Base-by-base conservation (phyloP, 2,888 invertebrate genomes). In the Dryocosmus kuriphilus region DNA sequence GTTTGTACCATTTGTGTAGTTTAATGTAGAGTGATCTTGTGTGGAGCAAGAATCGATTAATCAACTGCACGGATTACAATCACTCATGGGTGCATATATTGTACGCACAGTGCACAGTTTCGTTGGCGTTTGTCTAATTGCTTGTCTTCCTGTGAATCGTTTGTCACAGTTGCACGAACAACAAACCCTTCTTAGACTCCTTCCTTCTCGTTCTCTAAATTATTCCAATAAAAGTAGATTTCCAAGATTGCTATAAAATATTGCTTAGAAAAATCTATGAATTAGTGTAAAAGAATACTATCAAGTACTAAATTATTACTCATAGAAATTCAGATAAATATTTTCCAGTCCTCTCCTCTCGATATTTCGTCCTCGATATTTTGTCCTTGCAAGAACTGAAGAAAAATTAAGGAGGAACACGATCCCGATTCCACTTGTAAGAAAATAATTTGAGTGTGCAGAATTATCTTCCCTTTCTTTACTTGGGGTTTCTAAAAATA, bases 111-210 rank as follows among this genome's bases (percentile, higher is more conserved):
- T 65, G 71, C 75, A 41, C 22, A 67, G 27, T 75, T 65, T 51
- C 46, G 71, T 51, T 51, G 51, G 74, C 76, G 78, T 77, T 77
- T 74, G 73, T 74, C 77, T 82, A 86, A 86, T 84, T 84, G 81
- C 80, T 83, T 80, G 77, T 81, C 83, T 79, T 84, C 82, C 81
- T 80, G 79, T 78, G 77, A 83, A 80, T 82, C 83, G 77, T 85
- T 83, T 85, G 81, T 82, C 84, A 84, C 83, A 82, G 81, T 74
- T 77, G 73, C 46, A 71, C 75, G 76, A 65, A 71, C 30, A 71
- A 71, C 14, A 24, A 27, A 24, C 14, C 24, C 24, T 57, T 16
- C 57, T 51, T n/a, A 51, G 9, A 46, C 19, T 46, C 6, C 19
- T 46, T 46, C 8, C 51, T n/a, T n/a, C 51, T 51, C n/a, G 6